Evolutionary conservation across 2,888 invertebrate genomes (phyloP).

Genomic region (Ellobium chinense): DNA sequence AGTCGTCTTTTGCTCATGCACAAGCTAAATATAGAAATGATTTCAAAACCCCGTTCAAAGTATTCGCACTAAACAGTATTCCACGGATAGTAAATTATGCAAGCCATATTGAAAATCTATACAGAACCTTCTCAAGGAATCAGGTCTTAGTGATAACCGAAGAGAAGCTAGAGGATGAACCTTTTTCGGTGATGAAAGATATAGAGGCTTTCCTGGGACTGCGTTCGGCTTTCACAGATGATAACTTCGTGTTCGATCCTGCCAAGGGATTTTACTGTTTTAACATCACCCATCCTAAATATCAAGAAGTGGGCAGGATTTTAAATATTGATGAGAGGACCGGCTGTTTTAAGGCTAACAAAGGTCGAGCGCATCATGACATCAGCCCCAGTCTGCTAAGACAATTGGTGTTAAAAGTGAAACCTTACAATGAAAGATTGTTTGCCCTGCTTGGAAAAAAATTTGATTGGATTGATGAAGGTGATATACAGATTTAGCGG

Average conservation of each 20-base stretch:
- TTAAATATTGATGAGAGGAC: background rate
- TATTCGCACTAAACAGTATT: background rate
- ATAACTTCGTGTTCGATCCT: background rate
- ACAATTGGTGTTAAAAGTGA: background rate
- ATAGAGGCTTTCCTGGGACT: background rate
- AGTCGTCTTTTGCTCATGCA: slow-evolving; percentile 96
- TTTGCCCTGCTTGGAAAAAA: background rate
- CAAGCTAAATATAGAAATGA: too few relatives aligned
- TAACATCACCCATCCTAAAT: slow-evolving; percentile 1
- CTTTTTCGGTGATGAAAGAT: slow-evolving; percentile 4
- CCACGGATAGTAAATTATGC: background rate
- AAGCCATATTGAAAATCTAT: background rate
- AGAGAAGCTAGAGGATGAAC: slow-evolving; percentile 14
- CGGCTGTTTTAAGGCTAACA: background rate
- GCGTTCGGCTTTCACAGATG: background rate
- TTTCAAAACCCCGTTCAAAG: too few relatives aligned
- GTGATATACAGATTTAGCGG: too few relatives aligned
- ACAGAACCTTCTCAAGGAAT: background rate
- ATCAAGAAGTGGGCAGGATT: background rate
- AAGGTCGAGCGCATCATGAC: slow-evolving; percentile 5
- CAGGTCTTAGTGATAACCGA: slow-evolving; percentile 10
- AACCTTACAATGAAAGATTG: background rate
- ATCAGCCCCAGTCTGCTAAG: background rate
- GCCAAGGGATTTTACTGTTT: slow-evolving; percentile 33
- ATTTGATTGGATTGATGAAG: slow-evolving; percentile 16